Evolutionary conservation across 2,888 invertebrate species (phyloP), one percentile per base, ranked within the genome.

Genomic region (Piscicola geometra): DNA sequence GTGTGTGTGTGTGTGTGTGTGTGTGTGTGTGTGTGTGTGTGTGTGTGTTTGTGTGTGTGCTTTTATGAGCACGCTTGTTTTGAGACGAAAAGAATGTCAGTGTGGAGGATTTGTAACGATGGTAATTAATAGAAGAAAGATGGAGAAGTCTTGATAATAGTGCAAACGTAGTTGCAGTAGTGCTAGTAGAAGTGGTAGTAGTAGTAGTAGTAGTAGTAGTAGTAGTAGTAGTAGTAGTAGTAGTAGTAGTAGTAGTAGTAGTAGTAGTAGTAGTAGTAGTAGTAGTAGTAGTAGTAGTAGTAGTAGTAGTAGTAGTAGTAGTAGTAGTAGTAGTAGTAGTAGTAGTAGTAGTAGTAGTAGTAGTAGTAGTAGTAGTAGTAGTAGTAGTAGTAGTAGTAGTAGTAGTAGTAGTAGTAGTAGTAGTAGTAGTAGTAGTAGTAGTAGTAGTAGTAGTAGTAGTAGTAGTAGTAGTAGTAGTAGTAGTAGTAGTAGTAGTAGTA

Each of bases 361-460:
- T 71, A 50, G 28, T 41, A 36, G 35, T 71, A n/a, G 35, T 71
- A 28, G 25, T 47, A 28, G 25, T 47, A 41, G 35, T 71, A 36
- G 35, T 71, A 71, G 35, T 71, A 36, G 35, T 71, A 28, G 35
- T 71, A 36, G 35, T 71, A 71, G 35, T 71, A 36, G 35, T 71
- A 71, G 35, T 71, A 71, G 35, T 71, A 36, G 35, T 50, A 36
- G 35, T 71, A 36, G 35, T 71, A 28, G 35, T 71, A 36, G 35
- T 71, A 28, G 35, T 71, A 36, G 35, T 71, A 28, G 35, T 71
- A 28, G 35, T 71, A 28, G 35, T 71, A 36, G 35, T 71, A 36
- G 35, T 71, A 36, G 35, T 71, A 36, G 35, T 71, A 36, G 35
- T 71, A 36, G 35, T 71, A 36, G 35, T 71, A 28, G 35, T 50